Evolutionary conservation across 2,888 invertebrate genomes (phyloP).

Genomic region (Calameuta pallipes): DNA sequence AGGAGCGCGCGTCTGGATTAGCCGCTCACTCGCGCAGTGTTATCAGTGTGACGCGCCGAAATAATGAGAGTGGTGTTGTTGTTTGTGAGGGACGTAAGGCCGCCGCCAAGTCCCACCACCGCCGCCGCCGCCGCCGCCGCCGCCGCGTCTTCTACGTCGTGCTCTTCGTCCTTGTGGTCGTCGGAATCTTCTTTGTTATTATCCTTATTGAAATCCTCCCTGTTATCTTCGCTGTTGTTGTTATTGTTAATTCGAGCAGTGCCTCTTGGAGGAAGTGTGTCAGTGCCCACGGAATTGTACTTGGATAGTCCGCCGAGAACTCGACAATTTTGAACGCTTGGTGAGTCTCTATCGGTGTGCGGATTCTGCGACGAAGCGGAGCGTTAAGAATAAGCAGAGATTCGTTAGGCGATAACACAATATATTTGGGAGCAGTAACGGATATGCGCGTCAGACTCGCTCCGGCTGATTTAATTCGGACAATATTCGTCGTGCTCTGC

Average conservation of each 20-base stretch:
- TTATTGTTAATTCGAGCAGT: not conserved
- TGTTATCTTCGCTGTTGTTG: slow-evolving; percentile 20
- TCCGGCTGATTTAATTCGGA: no score
- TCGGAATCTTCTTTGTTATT: not conserved
- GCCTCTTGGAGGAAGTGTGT: not conserved
- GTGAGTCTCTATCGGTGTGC: slow-evolving; percentile 35
- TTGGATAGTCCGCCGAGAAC: slow-evolving; percentile 38
- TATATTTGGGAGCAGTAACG: no score
- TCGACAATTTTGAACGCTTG: slow-evolving; percentile 45
- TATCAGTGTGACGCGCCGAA: slow-evolving; percentile 21
- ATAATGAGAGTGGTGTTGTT: slow-evolving; percentile 42
- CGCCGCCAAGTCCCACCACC: slow-evolving; percentile 14
- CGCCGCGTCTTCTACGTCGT: slow-evolving; percentile 16
- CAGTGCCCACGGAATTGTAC: slow-evolving; percentile 41
- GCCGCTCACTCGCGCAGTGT: slow-evolving; percentile 44
- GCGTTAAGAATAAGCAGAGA: no score
- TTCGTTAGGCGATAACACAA: no score
- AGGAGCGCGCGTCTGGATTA: slow-evolving; percentile 60
- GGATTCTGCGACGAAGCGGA: no score
- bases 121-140: slow-evolving; percentile 24
- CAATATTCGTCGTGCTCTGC: no score
- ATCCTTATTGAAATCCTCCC: slow-evolving; percentile 9
- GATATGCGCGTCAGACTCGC: no score
- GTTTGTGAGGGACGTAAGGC: not conserved
- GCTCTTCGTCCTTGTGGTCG: not conserved